A percentile compares a stretch with the other conserved stretches of the same genome.
These are phyloP conservation scores for Forficula auricularia DNA, from an alignment of 1,140 invertebrate species.

Conservation along the genomic window DNA sequence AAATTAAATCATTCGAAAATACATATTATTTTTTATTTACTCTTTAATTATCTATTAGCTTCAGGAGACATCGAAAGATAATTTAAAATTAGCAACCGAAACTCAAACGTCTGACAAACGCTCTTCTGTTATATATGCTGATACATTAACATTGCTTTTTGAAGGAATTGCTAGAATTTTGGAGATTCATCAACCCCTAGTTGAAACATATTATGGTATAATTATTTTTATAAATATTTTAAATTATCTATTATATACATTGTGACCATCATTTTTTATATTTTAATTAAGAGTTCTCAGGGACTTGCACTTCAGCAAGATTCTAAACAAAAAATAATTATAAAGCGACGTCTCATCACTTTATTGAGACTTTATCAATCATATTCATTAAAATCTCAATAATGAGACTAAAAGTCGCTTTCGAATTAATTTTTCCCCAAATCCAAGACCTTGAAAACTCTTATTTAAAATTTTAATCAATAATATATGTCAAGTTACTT, in stretches of 20 bases:
- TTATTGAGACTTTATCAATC: too few species aligned
- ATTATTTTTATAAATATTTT: slow-evolving; percentile 12
- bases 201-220: slow-evolving; percentile 82
- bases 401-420: too few species aligned
- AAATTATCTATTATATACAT: slow-evolving; percentile 8
- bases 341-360: too few species aligned
- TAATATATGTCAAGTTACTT: too few species aligned
- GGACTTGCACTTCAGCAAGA: neutral
- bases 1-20: neutral
- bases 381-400: too few species aligned
- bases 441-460: too few species aligned
- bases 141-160: slow-evolving; percentile 66
- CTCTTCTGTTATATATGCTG: slow-evolving; percentile 58
- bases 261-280: neutral
- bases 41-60: slow-evolving; percentile 26
- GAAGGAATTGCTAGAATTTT: slow-evolving; percentile 76
- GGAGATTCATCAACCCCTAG: slow-evolving; percentile 80
- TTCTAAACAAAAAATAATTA: neutral
- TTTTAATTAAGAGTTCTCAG: slow-evolving; percentile 1
- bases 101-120: slow-evolving; percentile 43
- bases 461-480: too few species aligned
- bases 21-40: neutral
- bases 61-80: slow-evolving; percentile 41
- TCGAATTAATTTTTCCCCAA: too few species aligned
- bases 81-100: slow-evolving; percentile 10